Evolutionary conservation across 1,140 invertebrate genomes (phyloP).

Genomic region (Diachasmimorpha longicaudata): DNA sequence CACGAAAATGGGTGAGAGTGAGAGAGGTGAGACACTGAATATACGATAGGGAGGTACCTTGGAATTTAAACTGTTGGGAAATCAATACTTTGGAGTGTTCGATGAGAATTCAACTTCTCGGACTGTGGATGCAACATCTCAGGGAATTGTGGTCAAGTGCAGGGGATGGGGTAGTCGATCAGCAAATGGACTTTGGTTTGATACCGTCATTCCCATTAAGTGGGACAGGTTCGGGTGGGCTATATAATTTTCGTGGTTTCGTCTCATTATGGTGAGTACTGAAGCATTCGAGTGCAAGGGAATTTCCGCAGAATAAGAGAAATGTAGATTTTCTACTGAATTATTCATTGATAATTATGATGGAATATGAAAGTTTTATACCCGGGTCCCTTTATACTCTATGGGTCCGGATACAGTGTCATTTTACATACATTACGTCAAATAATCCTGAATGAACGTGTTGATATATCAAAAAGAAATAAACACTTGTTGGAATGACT

Average conservation of each 20-base stretch:
- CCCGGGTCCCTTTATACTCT: too few species aligned
- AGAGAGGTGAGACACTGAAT: neutral
- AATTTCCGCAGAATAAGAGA: neutral
- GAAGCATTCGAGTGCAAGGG: neutral
- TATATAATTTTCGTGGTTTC: neutral
- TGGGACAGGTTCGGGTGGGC: neutral
- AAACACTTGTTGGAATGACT: too few species aligned
- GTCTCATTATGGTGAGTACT: neutral
- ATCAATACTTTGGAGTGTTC: constrained; percentile 39
- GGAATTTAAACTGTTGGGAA: constrained; percentile 36
- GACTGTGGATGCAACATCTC: neutral
- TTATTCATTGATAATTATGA: neutral
- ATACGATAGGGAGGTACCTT: neutral
- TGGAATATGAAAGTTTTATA: too few species aligned
- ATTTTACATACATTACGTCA: too few species aligned
- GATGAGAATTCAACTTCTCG: constrained; percentile 7
- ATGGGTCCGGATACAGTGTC: too few species aligned
- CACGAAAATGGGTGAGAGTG: neutral
- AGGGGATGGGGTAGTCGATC: neutral
- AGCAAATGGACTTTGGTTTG: neutral
- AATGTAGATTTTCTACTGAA: neutral
- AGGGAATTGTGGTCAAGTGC: neutral
- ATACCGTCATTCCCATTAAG: neutral
- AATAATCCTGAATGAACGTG: too few species aligned
- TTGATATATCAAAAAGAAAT: too few species aligned